phyloP scores from a whole-genome alignment of 2,888 invertebrate genomes.

The Thumatha senex region DNA sequence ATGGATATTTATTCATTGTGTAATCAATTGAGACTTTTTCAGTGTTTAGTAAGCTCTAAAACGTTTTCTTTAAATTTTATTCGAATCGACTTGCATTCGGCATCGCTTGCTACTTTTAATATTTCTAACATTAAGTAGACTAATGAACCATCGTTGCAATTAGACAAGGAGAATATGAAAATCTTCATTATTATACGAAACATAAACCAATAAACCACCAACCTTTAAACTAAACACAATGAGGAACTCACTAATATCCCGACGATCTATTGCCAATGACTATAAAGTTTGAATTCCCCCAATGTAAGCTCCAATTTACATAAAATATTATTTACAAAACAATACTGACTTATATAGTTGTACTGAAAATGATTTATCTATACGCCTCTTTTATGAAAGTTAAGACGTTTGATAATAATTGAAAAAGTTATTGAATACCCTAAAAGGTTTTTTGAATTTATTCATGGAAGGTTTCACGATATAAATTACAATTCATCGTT shows the following conservation, averaged over 20 bases:
- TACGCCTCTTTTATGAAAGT: conserved; percentile 39
- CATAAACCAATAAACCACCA: too few species aligned
- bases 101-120: too few species aligned
- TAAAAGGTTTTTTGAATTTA: conserved; percentile 34
- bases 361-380: conserved; percentile 17
- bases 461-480: conserved; percentile 18
- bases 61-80: too few species aligned
- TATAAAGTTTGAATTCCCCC: conserved; percentile 22
- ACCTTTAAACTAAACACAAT: conserved; percentile 5
- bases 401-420: conserved; percentile 47
- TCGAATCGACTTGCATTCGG: too few species aligned
- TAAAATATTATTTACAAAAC: conserved; percentile 27
- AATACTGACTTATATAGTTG: conserved; percentile 11
- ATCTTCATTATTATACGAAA: too few species aligned
- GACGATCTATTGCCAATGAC: conserved; percentile 19
- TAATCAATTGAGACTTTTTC: too few species aligned
- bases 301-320: conserved; percentile 24
- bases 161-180: too few species aligned
- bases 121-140: too few species aligned
- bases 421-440: conserved; percentile 53
- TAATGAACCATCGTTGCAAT: too few species aligned
- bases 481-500: conserved; percentile 24
- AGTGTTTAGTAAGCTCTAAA: too few species aligned
- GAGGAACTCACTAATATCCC: conserved; percentile 5
- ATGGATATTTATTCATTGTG: too few species aligned